phyloP scores from a whole-genome alignment of 2,113 vertebrate species.

The Garra rufa region DNA sequence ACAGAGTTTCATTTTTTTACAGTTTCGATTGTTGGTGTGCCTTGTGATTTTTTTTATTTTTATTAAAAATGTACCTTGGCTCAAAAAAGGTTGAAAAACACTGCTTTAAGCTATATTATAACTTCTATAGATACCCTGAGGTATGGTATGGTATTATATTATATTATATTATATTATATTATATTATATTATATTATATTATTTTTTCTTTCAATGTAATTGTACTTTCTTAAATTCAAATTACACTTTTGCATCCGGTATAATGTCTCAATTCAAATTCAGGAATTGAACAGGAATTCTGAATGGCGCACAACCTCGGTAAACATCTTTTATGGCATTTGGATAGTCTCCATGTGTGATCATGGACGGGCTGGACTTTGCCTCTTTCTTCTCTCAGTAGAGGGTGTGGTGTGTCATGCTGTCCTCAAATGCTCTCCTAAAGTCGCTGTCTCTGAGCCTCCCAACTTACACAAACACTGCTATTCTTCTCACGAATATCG shows the following conservation, averaged over 20 bases:
- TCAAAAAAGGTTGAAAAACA: too few relatives aligned
- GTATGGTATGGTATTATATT: too few relatives aligned
- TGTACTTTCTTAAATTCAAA: neutral
- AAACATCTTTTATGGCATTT: slow-evolving; percentile 57
- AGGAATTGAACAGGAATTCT: neutral
- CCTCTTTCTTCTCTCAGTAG: slow-evolving; percentile 64
- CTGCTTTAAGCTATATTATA: too few relatives aligned
- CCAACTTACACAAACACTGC: slow-evolving; percentile 44
- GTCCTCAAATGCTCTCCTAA: slow-evolving; percentile 77
- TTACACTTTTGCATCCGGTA: slow-evolving; percentile 53
- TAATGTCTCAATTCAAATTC: neutral
- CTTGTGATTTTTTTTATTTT: too few relatives aligned
- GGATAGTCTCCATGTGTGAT: slow-evolving; percentile 52
- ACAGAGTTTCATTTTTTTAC: too few relatives aligned
- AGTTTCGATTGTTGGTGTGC: too few relatives aligned
- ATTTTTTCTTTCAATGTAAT: neutral
- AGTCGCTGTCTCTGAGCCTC: slow-evolving; percentile 57
- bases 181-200: too few relatives aligned
- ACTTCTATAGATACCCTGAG: too few relatives aligned
- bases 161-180: too few relatives aligned
- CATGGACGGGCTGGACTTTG: slow-evolving; percentile 53
- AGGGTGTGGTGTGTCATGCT: slow-evolving; percentile 99
- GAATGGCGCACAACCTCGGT: neutral
- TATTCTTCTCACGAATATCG: neutral
- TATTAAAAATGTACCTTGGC: too few relatives aligned